Evolutionary conservation across 2,797 vertebrate species (phyloP), one percentile per base, ranked within the genome.

Genomic region (Pangasius macronema): DNA sequence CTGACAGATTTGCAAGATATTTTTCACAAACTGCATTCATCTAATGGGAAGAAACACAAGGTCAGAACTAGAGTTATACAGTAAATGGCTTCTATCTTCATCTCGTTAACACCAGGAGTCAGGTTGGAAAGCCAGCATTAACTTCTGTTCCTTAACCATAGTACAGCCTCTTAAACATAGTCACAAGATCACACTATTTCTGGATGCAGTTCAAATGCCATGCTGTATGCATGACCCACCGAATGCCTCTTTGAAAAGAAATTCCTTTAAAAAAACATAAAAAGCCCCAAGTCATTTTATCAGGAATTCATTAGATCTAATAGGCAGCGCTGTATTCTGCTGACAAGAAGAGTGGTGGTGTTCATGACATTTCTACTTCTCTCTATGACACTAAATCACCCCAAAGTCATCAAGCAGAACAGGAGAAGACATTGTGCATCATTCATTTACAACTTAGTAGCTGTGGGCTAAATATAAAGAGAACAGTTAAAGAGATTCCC

Each of bases 1-100:
- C 53, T 83, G 89, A 88, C 61, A 86, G 90, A 90, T 90, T 90
- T 91, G 89, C 39, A 68, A 72, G 84, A 87, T 87, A 77, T 87
- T 89, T 84, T 85, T 82, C 3, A 36, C 80, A 59, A 18, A 14
- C 8, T 9, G 24, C 53, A 33, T 87, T 46, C 53, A 75, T 84
- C 75, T 16, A 13, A 83, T 79, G 75, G 73, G 67, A 68, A 84
- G 68, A 77, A 53, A 65, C 30, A 67, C 49, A 24, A 83, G 59
- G n/a, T 75, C 36, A 27, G 5, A 36, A 84, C 61, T 13, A 82
- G 75, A 57, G 55, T 59, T 55, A 5, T 68, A 59, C 53, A 89
- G 39, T n/a, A 80, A 82, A 83, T 53, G 27, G 63, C 55, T 51
- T 68, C 22, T 53, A 57, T 82, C 49, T 80, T 75, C 82, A 79